Evolutionary conservation across 2,113 vertebrate genomes (phyloP), one percentile per base, ranked within the genome.

Genomic region (Serinus canaria): DNA sequence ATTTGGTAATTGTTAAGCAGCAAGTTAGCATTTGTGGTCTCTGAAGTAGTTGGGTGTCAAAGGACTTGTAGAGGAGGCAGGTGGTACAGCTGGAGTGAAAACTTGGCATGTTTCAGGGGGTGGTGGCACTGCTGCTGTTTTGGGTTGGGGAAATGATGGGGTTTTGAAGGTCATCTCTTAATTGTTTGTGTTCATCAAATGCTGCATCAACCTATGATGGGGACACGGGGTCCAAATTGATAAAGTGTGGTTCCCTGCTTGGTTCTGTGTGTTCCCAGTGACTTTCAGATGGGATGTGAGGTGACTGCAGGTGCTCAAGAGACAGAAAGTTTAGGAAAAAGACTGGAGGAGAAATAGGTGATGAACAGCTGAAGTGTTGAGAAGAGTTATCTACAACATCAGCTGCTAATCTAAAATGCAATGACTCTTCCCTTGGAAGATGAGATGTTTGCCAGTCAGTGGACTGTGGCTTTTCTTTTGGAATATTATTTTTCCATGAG

Each of bases 81-180:
- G 15, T 75, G 62, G 13, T 46, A 10, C 11, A 60, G 47, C 18
- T 82, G 28, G 28, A 58, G 15, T 16, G 58, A 75, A 68, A 20
- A 47, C 12, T 9, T 84, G 55, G 39, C 44, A 25, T 41, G 23
- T 67, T 39, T 39, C n/a, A 30, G 69, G 60, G 47, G 50, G 5
- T n/a, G 19, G 15, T 41, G 50, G 13, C 33, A 43, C 7, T 31
- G 1, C 7, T 1, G 1, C 19, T 68, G 27, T 3, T 60, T 15
- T 15, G 7, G 15, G 58, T 10, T 49, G 50, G n/a, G 60, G 37
- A 37, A 39, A 16, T 60, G 31, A 37, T 3, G 27, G 28, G 15
- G 20, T 2, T 72, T 85, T 68, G 39, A 49, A 63, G 27, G 22
- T 52, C 4, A 27, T 39, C 8, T 37, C 18, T 83, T 75, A 62